Conservation (phyloP, 2,888 invertebrate species). For the Mantis religiosa region DNA sequence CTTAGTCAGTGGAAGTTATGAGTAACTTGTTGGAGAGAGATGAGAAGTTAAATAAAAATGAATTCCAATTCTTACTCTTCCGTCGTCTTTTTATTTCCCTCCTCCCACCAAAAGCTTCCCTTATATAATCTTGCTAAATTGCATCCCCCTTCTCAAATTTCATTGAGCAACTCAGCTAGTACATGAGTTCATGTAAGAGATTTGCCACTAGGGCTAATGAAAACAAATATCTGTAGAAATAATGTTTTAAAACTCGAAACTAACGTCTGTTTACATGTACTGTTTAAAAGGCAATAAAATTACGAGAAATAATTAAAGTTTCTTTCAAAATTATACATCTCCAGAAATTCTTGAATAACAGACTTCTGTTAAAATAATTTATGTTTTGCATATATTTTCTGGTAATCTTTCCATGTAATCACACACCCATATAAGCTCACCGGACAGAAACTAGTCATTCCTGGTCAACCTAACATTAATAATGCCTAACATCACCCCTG, state of each 20-base stretch:
- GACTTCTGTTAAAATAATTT: too few species aligned
- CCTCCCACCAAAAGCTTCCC: neutral
- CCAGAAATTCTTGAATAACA: too few species aligned
- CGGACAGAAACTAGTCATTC: too few species aligned
- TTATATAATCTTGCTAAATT: neutral
- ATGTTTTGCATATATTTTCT: too few species aligned
- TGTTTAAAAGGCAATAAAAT: too few species aligned
- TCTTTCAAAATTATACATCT: too few species aligned
- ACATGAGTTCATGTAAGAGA: neutral
- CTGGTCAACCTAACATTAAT: too few species aligned
- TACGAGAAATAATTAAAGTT: too few species aligned
- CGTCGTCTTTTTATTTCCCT: neutral
- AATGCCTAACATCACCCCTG: too few species aligned
- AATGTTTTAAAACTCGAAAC: neutral
- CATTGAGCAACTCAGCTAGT: neutral
- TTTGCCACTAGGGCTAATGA: neutral
- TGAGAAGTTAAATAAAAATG: neutral
- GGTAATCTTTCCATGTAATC: too few species aligned
- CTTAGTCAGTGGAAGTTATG: neutral
- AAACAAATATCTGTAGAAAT: neutral
- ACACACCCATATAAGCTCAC: too few species aligned
- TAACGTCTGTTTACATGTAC: too few species aligned
- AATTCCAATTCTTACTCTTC: neutral
- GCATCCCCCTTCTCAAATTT: neutral
- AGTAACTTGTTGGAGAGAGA: neutral